Conservation (phyloP, 1,140 invertebrate species). For the Oncopodura yosiiana region DNA sequence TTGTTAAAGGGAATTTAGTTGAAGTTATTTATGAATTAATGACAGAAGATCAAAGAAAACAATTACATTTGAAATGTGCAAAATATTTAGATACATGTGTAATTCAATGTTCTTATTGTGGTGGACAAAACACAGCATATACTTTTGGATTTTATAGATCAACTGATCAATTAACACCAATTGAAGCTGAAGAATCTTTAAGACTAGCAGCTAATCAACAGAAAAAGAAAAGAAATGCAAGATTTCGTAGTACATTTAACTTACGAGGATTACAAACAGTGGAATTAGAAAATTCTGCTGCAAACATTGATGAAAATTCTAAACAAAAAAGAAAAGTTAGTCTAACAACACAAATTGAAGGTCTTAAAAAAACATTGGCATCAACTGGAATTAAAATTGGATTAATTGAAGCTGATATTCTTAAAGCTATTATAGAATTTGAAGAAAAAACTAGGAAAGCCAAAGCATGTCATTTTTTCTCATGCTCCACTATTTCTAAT, state of each 20-base stretch:
- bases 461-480: too few relatives aligned
- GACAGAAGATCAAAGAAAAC: conserved; percentile 26
- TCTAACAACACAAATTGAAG: conserved; percentile 11
- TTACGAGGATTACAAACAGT: too few relatives aligned
- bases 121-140: conserved; percentile 17
- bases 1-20: conserved; percentile 24
- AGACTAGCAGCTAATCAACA: neutral
- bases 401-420: conserved; percentile 20
- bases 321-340: conserved; percentile 2
- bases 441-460: neutral
- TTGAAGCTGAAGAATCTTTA: neutral
- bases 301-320: neutral
- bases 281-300: neutral
- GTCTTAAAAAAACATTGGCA: conserved; percentile 6
- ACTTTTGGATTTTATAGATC: conserved; percentile 22
- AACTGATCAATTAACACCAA: neutral
- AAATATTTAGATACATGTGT: conserved; percentile 23
- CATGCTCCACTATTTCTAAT: too few relatives aligned
- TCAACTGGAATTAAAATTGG: conserved; percentile 8
- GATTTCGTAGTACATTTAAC: neutral
- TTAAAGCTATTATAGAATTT: conserved; percentile 6
- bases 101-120: conserved; percentile 21
- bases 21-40: conserved; percentile 31
- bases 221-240: neutral
- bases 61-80: conserved; percentile 28